These are phyloP conservation scores for Plebejus anna DNA, from an alignment of 2,888 invertebrate genomes.

Conservation along the genomic window DNA sequence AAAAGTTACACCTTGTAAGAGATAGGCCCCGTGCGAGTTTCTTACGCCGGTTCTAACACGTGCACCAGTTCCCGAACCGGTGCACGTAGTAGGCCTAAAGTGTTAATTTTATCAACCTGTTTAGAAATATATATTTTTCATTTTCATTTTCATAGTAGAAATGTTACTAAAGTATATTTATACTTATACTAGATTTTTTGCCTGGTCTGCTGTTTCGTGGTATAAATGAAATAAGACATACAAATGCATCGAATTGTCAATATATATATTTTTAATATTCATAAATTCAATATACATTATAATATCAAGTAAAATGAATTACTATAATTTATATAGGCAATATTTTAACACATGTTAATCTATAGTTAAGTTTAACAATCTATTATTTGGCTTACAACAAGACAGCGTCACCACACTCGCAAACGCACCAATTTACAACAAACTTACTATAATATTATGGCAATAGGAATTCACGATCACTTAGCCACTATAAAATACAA, in stretches of 20 bases:
- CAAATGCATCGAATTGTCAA: conserved; percentile 71
- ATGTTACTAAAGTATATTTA: too few species aligned
- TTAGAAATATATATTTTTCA: too few species aligned
- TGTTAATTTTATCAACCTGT: too few species aligned
- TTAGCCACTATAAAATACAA: conserved; percentile 47
- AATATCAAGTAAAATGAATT: conserved; percentile 80
- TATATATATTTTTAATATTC: conserved; percentile 80
- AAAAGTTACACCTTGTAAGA: too few species aligned
- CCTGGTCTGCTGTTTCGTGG: too few species aligned
- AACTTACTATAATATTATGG: conserved; percentile 56
- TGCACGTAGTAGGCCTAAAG: too few species aligned
- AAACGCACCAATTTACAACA: conserved; percentile 51
- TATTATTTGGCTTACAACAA: conserved; percentile 69
- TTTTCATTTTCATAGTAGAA: too few species aligned
- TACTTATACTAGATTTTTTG: too few species aligned
- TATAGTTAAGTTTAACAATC: conserved; percentile 79
- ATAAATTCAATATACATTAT: conserved; percentile 81
- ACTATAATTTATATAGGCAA: conserved; percentile 80
- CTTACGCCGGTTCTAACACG: too few species aligned
- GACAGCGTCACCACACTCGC: conserved; percentile 42
- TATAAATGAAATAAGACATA: conserved; percentile 34
- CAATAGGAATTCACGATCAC: conserved; percentile 76
- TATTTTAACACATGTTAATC: conserved; percentile 80
- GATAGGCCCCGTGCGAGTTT: too few species aligned
- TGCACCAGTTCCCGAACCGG: too few species aligned